These are phyloP conservation scores for Girardinichthys multiradiatus DNA, from an alignment of 2,113 vertebrate genomes.

Conservation along the genomic window DNA sequence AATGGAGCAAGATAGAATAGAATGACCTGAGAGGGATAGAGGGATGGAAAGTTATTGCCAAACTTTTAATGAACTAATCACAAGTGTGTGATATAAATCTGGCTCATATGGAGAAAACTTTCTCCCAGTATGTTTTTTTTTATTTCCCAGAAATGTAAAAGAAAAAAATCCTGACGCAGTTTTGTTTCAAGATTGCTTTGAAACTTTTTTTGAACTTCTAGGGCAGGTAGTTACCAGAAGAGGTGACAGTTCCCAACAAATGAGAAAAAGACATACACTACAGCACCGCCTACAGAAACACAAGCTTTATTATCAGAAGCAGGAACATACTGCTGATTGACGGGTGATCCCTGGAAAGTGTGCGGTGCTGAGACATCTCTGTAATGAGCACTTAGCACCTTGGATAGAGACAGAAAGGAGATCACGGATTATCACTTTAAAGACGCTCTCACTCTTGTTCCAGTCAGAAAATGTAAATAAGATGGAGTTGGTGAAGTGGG, in stretches of 20 bases:
- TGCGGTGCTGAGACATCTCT: constrained; percentile 13
- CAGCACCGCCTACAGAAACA: constrained; percentile 26
- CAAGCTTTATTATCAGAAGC: constrained; percentile 39
- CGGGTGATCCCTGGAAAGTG: constrained; percentile 34
- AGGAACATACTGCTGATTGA: constrained; percentile 36
- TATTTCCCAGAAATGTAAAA: background rate
- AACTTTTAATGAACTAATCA: constrained; percentile 14
- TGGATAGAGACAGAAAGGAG: constrained; percentile 2
- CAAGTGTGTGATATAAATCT: constrained; percentile 12
- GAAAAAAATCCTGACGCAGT: background rate
- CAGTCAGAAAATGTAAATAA: constrained; percentile 31
- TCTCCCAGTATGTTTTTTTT: background rate
- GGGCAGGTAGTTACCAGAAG: constrained; percentile 19
- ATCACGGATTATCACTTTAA: constrained; percentile 42
- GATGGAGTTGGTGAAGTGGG: constrained; percentile 36
- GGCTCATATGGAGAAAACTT: constrained; percentile 16
- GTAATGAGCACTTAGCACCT: constrained; percentile 49
- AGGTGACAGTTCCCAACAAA: constrained; percentile 26
- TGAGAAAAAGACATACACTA: constrained; percentile 14
- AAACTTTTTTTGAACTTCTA: constrained; percentile 1
- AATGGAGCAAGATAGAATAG: background rate
- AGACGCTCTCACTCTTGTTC: constrained; percentile 10
- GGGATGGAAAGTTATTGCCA: constrained; percentile 12
- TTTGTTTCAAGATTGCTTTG: constrained; percentile 13
- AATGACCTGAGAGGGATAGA: constrained; percentile 6